Conservation (phyloP, 2,888 invertebrate genomes). For the Ectemnius continuus region DNA sequence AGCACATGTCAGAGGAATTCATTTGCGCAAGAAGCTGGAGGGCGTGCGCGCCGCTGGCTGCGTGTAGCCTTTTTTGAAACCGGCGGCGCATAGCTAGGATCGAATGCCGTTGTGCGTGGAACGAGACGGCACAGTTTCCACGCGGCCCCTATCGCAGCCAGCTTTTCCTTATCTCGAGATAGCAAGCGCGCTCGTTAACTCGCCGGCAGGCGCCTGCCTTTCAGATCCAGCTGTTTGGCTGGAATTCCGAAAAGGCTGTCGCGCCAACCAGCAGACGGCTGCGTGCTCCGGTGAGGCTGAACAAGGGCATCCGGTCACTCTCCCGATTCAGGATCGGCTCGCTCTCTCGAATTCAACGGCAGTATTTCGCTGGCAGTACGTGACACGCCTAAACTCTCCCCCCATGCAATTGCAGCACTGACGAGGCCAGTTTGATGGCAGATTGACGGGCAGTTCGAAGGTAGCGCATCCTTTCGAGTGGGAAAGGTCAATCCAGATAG, state of each 20-base stretch:
- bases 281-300: too few species aligned
- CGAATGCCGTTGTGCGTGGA: too few species aligned
- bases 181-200: neutral
- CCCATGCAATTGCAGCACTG: neutral
- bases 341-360: too few species aligned
- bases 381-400: constrained; percentile 1
- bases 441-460: neutral
- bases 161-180: constrained; percentile 16
- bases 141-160: neutral
- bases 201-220: neutral
- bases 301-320: too few species aligned
- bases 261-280: neutral
- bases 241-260: neutral
- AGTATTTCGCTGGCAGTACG: neutral
- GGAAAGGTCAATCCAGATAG: neutral
- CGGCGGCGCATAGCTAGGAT: neutral
- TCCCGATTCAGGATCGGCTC: too few species aligned
- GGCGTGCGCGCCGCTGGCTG: neutral
- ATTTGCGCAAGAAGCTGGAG: constrained; percentile 5
- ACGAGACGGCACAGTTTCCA: constrained; percentile 6
- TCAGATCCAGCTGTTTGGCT: constrained; percentile 3
- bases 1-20: constrained; percentile 5
- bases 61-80: constrained; percentile 4
- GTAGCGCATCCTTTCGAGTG: neutral
- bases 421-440: neutral